Conservation (phyloP, 2,113 vertebrate genomes). For the Siphamia tubifer region DNA sequence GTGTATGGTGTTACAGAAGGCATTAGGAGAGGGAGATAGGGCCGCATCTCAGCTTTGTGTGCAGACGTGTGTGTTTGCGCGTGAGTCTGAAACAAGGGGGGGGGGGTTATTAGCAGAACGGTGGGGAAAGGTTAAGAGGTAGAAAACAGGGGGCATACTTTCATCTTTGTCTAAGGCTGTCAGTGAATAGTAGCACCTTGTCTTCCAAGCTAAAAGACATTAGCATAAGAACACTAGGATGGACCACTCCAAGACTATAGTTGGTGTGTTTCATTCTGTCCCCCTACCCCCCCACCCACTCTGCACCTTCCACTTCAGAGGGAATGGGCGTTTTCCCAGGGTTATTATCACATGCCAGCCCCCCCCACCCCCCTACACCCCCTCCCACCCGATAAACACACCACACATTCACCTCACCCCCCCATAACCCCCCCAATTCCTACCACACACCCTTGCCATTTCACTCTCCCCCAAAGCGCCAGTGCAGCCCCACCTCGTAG, state of each 20-base stretch:
- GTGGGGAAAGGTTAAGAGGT: neutral
- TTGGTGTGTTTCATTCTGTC: conserved; percentile 21
- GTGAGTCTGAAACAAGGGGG: conserved; percentile 9
- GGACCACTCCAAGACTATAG: conserved; percentile 15
- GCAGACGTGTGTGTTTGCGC: conserved; percentile 31
- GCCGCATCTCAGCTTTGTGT: conserved; percentile 7
- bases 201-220: conserved; percentile 31
- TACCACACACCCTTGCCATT: conserved; percentile 64
- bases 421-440: conserved; percentile 4
- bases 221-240: conserved; percentile 47
- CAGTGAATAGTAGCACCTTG: conserved; percentile 51
- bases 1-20: conserved; percentile 7
- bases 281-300: neutral
- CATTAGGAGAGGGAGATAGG: conserved; percentile 27
- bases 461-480: conserved; percentile 63
- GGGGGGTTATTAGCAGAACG: neutral
- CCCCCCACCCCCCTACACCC: conserved; percentile 10
- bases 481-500: conserved; percentile 66
- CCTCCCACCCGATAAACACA: conserved; percentile 2
- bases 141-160: neutral
- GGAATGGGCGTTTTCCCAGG: conserved; percentile 69
- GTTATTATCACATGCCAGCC: conserved; percentile 72
- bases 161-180: conserved; percentile 7
- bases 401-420: neutral
- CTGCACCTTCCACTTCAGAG: conserved; percentile 57